Conservation (phyloP, 2,113 vertebrate genomes). For the Nyctibius bracteatus region DNA sequence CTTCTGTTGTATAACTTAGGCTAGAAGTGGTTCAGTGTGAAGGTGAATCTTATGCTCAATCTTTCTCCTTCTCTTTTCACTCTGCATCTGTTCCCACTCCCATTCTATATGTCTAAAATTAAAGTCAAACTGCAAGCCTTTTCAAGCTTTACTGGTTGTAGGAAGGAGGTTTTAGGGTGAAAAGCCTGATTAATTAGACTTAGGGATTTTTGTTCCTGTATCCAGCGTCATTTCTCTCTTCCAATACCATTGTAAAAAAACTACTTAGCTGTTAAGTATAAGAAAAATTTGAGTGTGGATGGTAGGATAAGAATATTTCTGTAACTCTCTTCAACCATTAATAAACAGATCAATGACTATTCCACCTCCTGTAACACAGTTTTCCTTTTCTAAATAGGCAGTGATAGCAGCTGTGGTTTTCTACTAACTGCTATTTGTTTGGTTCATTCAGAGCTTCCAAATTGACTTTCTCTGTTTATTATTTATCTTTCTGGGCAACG, state of each 20-base stretch:
- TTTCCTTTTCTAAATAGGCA: neutral
- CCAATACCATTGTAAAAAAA: neutral
- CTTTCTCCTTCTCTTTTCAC: neutral
- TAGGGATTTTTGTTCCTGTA: neutral
- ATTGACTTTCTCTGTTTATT: neutral
- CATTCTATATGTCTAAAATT: neutral
- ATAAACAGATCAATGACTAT: neutral
- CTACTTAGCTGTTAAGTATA: neutral
- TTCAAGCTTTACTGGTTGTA: neutral
- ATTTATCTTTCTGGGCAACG: neutral
- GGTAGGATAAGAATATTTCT: neutral
- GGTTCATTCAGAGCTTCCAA: neutral
- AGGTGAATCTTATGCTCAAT: neutral
- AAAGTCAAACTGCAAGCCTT: neutral
- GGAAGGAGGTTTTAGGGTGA: neutral
- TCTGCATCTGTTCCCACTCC: rapidly evolving
- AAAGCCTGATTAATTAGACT: neutral
- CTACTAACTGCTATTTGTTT: neutral
- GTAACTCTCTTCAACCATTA: neutral
- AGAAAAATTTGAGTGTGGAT: neutral
- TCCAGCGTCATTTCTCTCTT: neutral
- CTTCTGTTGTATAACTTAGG: neutral
- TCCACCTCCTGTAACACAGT: neutral
- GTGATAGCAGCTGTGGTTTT: neutral
- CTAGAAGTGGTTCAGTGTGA: neutral